Conservation (phyloP, 2,113 vertebrate genomes). For the Lutjanus erythropterus region DNA sequence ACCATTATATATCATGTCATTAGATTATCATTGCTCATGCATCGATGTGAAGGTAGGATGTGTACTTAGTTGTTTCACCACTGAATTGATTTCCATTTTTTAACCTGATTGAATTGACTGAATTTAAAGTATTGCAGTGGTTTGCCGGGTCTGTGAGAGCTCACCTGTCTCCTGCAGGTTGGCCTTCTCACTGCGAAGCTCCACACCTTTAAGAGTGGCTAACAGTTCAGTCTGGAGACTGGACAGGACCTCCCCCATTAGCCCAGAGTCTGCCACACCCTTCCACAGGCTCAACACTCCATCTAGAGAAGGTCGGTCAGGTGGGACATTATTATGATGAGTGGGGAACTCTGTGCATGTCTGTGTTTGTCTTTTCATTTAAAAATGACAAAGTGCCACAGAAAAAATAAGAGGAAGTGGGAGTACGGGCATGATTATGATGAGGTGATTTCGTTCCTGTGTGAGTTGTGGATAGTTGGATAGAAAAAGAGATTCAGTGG, state of each 20-base stretch:
- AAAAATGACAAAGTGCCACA: slow-evolving; percentile 6
- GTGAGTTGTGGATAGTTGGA: background rate
- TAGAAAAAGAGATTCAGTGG: slow-evolving; percentile 9
- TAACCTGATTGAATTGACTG: slow-evolving; percentile 9
- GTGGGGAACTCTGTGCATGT: slow-evolving; percentile 3
- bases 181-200: slow-evolving; percentile 87
- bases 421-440: background rate
- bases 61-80: too few species aligned
- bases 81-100: slow-evolving; percentile 14
- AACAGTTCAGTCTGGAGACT: slow-evolving; percentile 93
- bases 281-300: slow-evolving; percentile 93
- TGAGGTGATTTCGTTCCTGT: background rate
- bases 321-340: background rate
- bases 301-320: slow-evolving; percentile 78
- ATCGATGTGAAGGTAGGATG: too few species aligned
- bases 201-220: slow-evolving; percentile 89
- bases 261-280: slow-evolving; percentile 91
- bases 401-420: background rate
- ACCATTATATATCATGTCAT: too few species aligned
- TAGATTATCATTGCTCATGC: too few species aligned
- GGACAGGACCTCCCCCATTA: slow-evolving; percentile 94
- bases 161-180: slow-evolving; percentile 91
- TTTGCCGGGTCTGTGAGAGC: background rate
- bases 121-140: slow-evolving; percentile 7
- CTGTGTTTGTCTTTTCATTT: background rate